Base-by-base conservation (phyloP, 2,888 invertebrate species). In the Cantharis nigra region DNA sequence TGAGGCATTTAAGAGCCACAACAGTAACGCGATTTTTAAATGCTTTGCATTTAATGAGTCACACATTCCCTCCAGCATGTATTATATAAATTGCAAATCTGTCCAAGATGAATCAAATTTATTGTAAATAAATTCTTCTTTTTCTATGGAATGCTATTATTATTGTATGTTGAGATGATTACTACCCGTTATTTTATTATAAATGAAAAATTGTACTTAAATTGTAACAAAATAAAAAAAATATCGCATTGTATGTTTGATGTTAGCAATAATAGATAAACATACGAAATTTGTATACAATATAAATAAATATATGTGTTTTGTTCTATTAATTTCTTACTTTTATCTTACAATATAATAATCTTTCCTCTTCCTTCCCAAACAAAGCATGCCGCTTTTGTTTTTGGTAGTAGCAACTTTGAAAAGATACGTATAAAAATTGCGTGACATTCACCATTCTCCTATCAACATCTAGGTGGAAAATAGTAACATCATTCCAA, bases 31-130 rank as follows among this genome's bases (percentile, higher is more conserved):
- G 69, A 72, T 77, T 74, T 78, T 79, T 82, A 80, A 79, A 80
- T 76, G 72, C 77, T 75, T 79, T 74, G 80, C 76, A 79, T 81
- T 84, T 84, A 85, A 85, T 83, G 86, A 86, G 81, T 83, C 65
- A 67, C 26, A 49, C 87, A 88, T 88, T 88, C 88, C 88, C 88
- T 88, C 88, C 88, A 88, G 83, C 84, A 84, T 85, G 85, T 85
- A 87, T 87, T 88, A 87, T 67, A 67, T 88, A 88, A 85, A 87
- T 87, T 87, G 88, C 87, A 88, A 88, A 87, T 88, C 89, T 89
- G 89, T 88, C 88, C 88, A 88, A 67, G 85, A 85, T 85, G 84
- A 88, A 88, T 88, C 87, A 88, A 88, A 88, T 87, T 87, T 88
- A 87, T 88, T 88, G 88, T 87, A 87, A 85, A 88, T 88, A 88